Evolutionary conservation across 2,113 vertebrate genomes (phyloP).

Genomic region (Alectura lathami): DNA sequence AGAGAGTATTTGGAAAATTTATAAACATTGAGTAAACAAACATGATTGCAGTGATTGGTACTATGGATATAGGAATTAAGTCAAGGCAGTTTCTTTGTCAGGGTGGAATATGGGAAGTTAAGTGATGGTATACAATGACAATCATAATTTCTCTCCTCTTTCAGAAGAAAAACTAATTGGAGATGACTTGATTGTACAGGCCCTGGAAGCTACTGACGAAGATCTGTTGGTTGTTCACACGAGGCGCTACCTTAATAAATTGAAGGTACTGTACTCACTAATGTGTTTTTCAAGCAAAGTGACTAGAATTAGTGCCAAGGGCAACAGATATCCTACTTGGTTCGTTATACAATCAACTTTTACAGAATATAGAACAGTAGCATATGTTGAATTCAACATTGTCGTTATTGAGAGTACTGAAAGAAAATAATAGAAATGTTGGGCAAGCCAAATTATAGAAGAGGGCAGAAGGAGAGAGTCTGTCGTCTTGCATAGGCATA

Average conservation of each 20-base stretch:
- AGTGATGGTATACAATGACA: background rate
- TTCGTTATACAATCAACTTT: background rate
- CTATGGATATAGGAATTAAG: background rate
- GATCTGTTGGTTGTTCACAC: conserved; percentile 93
- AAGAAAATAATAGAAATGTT: background rate
- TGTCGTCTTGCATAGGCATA: accelerated
- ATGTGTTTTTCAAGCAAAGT: background rate
- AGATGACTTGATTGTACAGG: conserved; percentile 86
- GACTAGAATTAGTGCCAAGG: background rate
- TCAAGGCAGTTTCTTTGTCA: background rate
- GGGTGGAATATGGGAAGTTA: background rate
- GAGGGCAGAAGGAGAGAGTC: background rate
- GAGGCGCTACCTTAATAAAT: conserved; percentile 87
- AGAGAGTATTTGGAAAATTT: background rate
- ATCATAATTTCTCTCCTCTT: conserved; percentile 61
- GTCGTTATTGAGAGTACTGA: background rate
- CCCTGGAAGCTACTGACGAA: conserved; percentile 90
- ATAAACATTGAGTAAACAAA: background rate
- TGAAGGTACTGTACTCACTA: conserved; percentile 84
- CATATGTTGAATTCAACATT: background rate
- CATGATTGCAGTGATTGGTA: background rate
- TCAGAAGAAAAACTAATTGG: conserved; percentile 90
- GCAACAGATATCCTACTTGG: background rate
- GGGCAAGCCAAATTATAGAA: background rate
- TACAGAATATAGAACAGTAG: too few relatives aligned